Base-by-base conservation (phyloP, 2,113 vertebrate species). In the Progne subis region DNA sequence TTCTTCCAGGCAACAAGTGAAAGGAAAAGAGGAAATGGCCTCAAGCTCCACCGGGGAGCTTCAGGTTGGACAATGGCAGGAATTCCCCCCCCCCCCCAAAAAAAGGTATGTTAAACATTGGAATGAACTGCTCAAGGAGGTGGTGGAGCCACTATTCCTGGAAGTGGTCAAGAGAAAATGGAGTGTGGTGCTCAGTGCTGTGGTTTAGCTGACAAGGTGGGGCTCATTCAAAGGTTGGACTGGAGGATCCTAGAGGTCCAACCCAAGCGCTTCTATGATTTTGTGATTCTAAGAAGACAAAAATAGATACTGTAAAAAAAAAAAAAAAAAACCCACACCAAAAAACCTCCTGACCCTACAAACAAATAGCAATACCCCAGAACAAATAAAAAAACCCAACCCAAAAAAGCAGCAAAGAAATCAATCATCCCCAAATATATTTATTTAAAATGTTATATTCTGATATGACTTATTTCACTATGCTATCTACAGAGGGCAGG, bases 311-410 rank as follows among this genome's bases (percentile, higher is more conserved):
- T 1, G 2, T 53, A 9, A 67, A 39, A 37, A 57, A 61, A n/a
- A 37, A 37, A 32, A 8, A 6, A 32, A 26, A 4, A 1, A 44
- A 64, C 12, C 34, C 37, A 37, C 4, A 18, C 26, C 8, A 49
- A 88, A 34, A 68, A 8, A 1, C 2, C 57, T 37, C 31, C 37
- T 0, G 1, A 44, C 5, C 14, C 5, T 34, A 23, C 12, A 53
- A 60, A 28, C 8, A 44, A 60, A 23, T 8, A 64, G 3, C 14
- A 28, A 23, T 13, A 32, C 1, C 7, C 20, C 1, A 2, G 18
- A 39, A 28, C 9, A 59, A 56, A 46, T 19, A 26, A 77, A 53
- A 0, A 69, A 56, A 74, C n/a, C 3, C 15, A 75, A 24, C 7
- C 14, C 7, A 16, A n/a, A 44, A 52, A 52, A 67, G 2, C 8